phyloP scores from a whole-genome alignment of 2,888 invertebrate species.

The Scaptomyza reducta region DNA sequence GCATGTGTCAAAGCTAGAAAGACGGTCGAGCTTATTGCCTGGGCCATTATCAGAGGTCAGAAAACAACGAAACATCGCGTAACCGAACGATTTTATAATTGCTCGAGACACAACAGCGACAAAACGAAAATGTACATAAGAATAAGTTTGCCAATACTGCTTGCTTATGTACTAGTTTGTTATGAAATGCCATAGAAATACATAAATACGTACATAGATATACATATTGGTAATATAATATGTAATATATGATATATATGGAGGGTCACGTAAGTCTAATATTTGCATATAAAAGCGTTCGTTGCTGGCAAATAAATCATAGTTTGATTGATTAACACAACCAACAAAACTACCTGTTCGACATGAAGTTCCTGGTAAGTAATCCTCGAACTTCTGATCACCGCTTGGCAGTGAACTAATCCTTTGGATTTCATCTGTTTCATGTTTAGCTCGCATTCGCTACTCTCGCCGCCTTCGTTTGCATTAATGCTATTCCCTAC shows the following conservation, averaged over 20 bases:
- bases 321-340: conserved; percentile 76
- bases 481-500: conserved; percentile 53
- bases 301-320: conserved; percentile 52
- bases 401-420: conserved; percentile 17
- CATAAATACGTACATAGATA: background rate
- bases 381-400: conserved; percentile 12
- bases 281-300: conserved; percentile 63
- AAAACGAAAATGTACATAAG: conserved; percentile 25
- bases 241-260: background rate
- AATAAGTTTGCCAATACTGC: conserved; percentile 1
- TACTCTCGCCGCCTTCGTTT: conserved; percentile 59
- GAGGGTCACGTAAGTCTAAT: conserved; percentile 55
- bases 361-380: conserved; percentile 78
- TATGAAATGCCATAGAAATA: conserved; percentile 43
- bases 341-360: conserved; percentile 65
- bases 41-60: conserved; percentile 32
- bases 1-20: conserved; percentile 9
- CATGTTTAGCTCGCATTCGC: conserved; percentile 57
- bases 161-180: conserved; percentile 24
- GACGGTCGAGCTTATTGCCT: conserved; percentile 10
- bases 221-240: background rate
- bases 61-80: conserved; percentile 61
- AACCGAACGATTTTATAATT: conserved; percentile 69
- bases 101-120: conserved; percentile 28
- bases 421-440: conserved; percentile 1